Conservation (phyloP, 2,113 vertebrate species). For the Chroicocephalus ridibundus region DNA sequence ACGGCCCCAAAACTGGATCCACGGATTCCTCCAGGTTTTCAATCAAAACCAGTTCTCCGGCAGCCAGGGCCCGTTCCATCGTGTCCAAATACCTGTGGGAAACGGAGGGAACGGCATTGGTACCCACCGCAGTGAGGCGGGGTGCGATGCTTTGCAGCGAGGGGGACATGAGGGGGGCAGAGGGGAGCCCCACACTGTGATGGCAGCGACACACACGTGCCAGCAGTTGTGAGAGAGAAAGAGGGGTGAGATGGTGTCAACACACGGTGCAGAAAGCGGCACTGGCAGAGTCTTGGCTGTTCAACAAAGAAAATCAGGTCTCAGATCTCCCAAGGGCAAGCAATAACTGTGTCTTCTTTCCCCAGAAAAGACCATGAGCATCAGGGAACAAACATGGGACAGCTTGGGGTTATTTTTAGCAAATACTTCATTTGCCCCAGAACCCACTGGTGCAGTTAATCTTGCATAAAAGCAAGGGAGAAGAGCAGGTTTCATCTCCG, state of each 20-base stretch:
- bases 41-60: constrained; percentile 87
- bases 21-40: constrained; percentile 91
- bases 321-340: background rate
- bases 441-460: background rate
- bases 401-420: background rate
- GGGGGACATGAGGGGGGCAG: accelerated
- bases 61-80: constrained; percentile 84
- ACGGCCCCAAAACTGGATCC: constrained; percentile 90
- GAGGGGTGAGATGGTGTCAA: background rate
- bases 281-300: background rate
- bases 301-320: background rate
- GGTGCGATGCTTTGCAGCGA: background rate
- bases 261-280: background rate
- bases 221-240: background rate
- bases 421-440: background rate
- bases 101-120: background rate
- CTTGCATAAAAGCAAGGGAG: background rate
- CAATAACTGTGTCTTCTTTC: background rate
- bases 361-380: background rate
- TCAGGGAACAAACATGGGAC: background rate
- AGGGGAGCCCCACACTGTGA: accelerated
- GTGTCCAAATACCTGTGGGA: constrained; percentile 85
- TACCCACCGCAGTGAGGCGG: background rate
- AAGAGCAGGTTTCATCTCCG: background rate
- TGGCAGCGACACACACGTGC: background rate